A percentile compares a stretch with the other conserved stretches of the same genome.
phyloP scores from a whole-genome alignment of 2,113 vertebrate genomes.

The Crotalus horridus region DNA sequence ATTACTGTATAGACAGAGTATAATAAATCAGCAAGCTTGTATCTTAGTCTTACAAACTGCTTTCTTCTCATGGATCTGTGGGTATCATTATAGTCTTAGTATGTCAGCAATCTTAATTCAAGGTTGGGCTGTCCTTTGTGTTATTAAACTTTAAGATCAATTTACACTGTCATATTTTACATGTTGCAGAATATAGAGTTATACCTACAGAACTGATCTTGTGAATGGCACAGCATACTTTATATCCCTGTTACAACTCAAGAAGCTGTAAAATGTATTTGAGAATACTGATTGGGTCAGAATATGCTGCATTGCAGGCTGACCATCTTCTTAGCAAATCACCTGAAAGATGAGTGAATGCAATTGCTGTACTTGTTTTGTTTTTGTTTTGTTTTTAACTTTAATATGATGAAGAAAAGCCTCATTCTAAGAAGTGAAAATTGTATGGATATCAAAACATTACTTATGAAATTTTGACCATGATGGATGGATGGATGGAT shows the following conservation, averaged over 20 bases:
- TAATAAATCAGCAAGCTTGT: neutral
- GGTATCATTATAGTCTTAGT: neutral
- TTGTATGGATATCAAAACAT: neutral
- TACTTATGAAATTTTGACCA: constrained; percentile 21
- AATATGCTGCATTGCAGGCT: neutral
- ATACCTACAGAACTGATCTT: neutral
- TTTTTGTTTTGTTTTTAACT: neutral
- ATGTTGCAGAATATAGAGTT: neutral
- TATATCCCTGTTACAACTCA: neutral
- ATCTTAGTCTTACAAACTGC: neutral
- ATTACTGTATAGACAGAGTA: neutral
- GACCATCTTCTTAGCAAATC: neutral
- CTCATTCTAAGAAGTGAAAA: neutral
- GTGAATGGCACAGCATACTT: neutral
- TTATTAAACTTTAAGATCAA: neutral
- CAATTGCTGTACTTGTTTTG: neutral
- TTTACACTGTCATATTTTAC: neutral
- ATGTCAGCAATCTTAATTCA: neutral
- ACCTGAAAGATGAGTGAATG: neutral
- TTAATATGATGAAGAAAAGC: neutral
- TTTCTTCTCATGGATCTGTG: neutral
- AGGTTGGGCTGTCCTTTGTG: neutral
- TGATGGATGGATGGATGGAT: constrained; percentile 19
- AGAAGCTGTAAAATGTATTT: neutral
- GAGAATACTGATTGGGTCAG: neutral